Base-by-base conservation (phyloP, 2,113 vertebrate genomes). In the Lepisosteus osseus region DNA sequence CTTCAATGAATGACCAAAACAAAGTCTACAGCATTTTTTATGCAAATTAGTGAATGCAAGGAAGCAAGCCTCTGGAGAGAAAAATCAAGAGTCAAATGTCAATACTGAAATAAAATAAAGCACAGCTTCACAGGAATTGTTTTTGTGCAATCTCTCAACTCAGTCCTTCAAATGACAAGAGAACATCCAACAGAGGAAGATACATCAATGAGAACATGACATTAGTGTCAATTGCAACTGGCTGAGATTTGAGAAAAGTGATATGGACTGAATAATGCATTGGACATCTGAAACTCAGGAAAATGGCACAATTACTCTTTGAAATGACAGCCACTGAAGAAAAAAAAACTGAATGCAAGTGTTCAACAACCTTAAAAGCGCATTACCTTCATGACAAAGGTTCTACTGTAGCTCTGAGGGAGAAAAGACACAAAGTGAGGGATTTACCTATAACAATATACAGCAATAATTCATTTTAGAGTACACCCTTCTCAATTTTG, bases 201-300 rank as follows among this genome's bases (percentile, higher is more conserved):
- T 63, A 45, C 15, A 41, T 64, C 51, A 54, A n/a, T 12, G 67
- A 9, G 47, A 63, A 68, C 45, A 61, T 43, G 67, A 51, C 51
- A 15, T 51, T 74, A n/a, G 43, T 69, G 67, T 74, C 67, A 64
- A 13, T 61, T 41, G 51, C 67, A 68, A 17, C n/a, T 5, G 57
- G 3, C 44, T 68, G 43, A 59, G 43, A 15, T 13, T 67, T 57
- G 63, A 55, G 71, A 17, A 4, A 3, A 67, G 29, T 61, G 72
- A 61, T 65, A 54, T 12, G 66, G 40, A 15, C 72, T 74, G 72
- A 74, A 74, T 74, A 69, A 69, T 74, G 61, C 51, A 74, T 74
- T 55, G 67, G 61, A 51, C 43, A 69, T 40, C 67, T 44, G 67
- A 65, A 61, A 59, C 51, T 13, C 41, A 2, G 29, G 15, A 42